Evolutionary conservation across 2,113 vertebrate species (phyloP).

Genomic region (Vulpes lagopus): DNA sequence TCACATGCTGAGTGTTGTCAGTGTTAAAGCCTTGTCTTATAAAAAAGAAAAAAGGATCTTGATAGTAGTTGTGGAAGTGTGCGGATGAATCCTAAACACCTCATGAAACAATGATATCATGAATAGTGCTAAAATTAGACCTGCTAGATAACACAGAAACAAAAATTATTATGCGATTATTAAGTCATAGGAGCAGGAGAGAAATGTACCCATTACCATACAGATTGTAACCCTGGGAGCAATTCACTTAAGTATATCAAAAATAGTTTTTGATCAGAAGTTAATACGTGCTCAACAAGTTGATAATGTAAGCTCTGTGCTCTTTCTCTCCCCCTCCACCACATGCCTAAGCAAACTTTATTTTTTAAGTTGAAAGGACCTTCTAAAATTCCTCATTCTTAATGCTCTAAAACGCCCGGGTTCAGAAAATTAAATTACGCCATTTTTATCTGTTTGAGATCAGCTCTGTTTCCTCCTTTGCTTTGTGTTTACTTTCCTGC

Average conservation of each 20-base stretch:
- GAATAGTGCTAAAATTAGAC: not conserved
- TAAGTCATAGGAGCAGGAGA: not conserved
- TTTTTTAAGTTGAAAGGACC: constrained; percentile 84
- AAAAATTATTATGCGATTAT: constrained; percentile 21
- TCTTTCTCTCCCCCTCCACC: constrained; percentile 44
- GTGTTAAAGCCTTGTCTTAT: not conserved
- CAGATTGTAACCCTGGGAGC: not conserved
- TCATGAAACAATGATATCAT: not conserved
- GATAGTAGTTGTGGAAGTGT: not conserved
- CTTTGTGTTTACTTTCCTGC: constrained; percentile 92
- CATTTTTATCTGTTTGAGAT: constrained; percentile 91
- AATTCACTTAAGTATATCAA: constrained; percentile 62
- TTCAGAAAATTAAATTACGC: constrained; percentile 93
- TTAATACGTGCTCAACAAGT: constrained; percentile 44
- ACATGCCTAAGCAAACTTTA: constrained; percentile 83
- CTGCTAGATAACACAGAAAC: not conserved
- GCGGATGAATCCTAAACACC: not conserved
- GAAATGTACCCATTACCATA: not conserved
- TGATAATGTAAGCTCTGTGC: constrained; percentile 75
- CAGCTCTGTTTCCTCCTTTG: constrained; percentile 89
- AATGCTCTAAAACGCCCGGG: constrained; percentile 86
- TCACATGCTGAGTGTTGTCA: not conserved
- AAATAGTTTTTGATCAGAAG: constrained; percentile 75
- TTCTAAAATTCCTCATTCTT: constrained; percentile 87
- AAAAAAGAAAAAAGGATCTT: not conserved